Percentiles rank a stretch among this genome's conserved stretches.
Conservation (phyloP, 1,140 invertebrate species). For the Diuraphis noxia region DNA sequence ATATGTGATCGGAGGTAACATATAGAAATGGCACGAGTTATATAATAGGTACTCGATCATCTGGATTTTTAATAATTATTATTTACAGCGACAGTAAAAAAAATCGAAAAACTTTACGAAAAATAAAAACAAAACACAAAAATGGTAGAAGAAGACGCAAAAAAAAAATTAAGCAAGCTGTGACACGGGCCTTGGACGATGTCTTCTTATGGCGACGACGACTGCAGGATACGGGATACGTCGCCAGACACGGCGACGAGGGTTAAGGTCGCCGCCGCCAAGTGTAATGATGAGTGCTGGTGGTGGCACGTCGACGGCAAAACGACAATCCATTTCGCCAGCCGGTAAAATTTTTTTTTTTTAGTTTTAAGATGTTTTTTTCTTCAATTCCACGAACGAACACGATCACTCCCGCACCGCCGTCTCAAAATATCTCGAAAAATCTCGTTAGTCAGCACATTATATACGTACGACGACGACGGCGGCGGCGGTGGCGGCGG, state of each 20-base stretch:
- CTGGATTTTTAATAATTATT: neutral
- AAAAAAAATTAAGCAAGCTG: neutral
- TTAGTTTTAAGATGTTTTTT: neutral
- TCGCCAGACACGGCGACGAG: neutral
- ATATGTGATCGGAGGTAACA: neutral
- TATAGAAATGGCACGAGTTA: neutral
- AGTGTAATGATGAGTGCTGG: neutral
- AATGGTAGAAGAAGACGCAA: neutral
- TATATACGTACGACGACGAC: neutral
- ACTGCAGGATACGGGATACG: neutral
- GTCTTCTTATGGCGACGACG: neutral
- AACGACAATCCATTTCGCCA: neutral
- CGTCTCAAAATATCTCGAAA: neutral
- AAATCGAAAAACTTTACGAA: neutral
- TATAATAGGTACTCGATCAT: neutral
- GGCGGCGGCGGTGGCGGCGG: neutral
- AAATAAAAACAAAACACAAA: neutral
- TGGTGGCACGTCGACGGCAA: neutral
- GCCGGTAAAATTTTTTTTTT: neutral
- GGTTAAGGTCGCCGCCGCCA: slow-evolving; percentile 23
- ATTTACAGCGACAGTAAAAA: neutral
- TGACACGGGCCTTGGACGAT: neutral
- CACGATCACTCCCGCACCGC: neutral
- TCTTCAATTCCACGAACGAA: neutral
- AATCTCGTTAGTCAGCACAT: neutral